Percentiles rank a stretch among this genome's conserved stretches.
Evolutionary conservation across 2,113 vertebrate species (phyloP).

Genomic region (Trinectes maculatus): DNA sequence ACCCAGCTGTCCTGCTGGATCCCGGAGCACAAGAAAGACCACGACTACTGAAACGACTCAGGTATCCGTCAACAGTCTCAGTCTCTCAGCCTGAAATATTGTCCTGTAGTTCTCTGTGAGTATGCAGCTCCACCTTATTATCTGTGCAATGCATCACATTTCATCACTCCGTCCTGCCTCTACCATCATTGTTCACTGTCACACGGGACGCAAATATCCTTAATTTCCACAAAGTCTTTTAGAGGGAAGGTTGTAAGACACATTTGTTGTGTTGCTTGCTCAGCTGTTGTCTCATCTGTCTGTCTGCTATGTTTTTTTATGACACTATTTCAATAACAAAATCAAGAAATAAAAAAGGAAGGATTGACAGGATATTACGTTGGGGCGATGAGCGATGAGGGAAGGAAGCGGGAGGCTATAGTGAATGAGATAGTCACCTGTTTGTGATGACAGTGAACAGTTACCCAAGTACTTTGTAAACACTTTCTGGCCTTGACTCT

Average conservation of each 20-base stretch:
- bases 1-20: no score
- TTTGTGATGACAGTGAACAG: constrained; percentile 19
- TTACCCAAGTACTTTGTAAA: constrained; percentile 15
- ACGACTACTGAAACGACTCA: constrained; percentile 63
- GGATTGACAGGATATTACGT: constrained; percentile 44
- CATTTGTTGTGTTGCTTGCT: constrained; percentile 5
- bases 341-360: constrained; percentile 17
- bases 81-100: background rate
- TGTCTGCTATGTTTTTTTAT: background rate
- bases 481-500: background rate
- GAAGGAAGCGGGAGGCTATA: no score
- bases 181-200: constrained; percentile 18
- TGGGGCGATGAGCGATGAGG: no score
- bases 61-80: constrained; percentile 45
- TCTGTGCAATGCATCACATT: background rate
- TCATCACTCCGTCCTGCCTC: constrained; percentile 8
- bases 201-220: constrained; percentile 6
- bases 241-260: background rate
- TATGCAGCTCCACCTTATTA: background rate
- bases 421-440: constrained; percentile 43
- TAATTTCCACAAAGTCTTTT: background rate
- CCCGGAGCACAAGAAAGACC: constrained; percentile 58
- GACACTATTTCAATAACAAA: constrained; percentile 24
- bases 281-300: background rate
- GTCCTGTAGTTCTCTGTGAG: background rate